Evolutionary conservation across 2,888 invertebrate genomes (phyloP), one percentile per base, ranked within the genome.

Genomic region (Eupithecia centaureata): DNA sequence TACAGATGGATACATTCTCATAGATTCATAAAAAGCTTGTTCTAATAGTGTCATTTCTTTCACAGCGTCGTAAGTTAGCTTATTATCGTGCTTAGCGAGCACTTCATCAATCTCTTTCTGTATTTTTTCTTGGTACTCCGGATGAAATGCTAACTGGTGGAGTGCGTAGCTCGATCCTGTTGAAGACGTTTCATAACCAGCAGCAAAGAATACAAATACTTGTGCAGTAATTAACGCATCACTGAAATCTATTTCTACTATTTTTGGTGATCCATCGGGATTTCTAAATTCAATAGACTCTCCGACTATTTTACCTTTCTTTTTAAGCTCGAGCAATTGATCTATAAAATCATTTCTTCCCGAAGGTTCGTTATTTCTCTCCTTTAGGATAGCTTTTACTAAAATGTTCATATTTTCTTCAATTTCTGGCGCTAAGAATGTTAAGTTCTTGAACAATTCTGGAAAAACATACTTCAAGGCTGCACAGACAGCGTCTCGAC

Each of bases 151-250:
- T 13, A 87, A 76, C 68, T 86, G 85, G 63, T 86, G 87, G n/a
- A 87, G 75, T 22, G 86, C 84, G 67, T 76, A 86, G 65, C 86
- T 86, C 4, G 86, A 83, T 3, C 85, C 82, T 2, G 86, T 82
- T 0, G 87, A 86, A 0, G 86, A 86, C 0, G 87, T 87, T 68
- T 88, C 88, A 25, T 87, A 86, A 2, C 86, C 87, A 27, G 87
- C 86, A 4, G 80, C 84, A 56, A 86, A 87, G 72, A 87, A 87
- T 2, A 86, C 76, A 56, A 85, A 85, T 5, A 83, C 82, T 63
- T 86, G 86, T 2, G 85, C 85, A 2, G 81, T 81, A 25, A 86
- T 77, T n/a, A 83, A 61, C 33, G 78, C 63, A 2, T 85, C 82
- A 12, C 81, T 82, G 59, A 86, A 64, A 65, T 84, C 84, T n/a